phyloP scores from a whole-genome alignment of 2,797 vertebrate species.

The Oryzias dopingdopingensis region DNA sequence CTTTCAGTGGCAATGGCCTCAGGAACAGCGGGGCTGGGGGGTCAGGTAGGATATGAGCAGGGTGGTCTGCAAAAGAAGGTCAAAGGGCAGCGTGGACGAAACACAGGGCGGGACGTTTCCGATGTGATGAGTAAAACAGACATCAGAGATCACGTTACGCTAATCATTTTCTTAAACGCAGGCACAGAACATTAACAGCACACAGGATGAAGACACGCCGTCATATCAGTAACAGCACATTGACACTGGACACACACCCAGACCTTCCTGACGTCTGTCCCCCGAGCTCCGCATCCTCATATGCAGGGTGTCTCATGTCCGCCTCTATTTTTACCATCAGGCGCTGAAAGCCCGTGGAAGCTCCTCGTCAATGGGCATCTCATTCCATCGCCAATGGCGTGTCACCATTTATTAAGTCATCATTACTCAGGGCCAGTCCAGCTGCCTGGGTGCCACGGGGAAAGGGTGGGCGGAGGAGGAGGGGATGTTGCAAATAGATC shows the following conservation, averaged over 20 bases:
- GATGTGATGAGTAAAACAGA: constrained; percentile 54
- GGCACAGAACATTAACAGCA: constrained; percentile 50
- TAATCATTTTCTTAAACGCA: constrained; percentile 59
- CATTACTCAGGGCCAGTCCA: constrained; percentile 67
- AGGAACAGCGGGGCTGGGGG: background rate
- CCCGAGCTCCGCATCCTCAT: constrained; percentile 51
- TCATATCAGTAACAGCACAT: constrained; percentile 64
- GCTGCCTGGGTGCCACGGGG: constrained; percentile 40
- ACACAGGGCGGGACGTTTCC: constrained; percentile 59
- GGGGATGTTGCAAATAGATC: constrained; percentile 64
- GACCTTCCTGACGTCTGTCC: constrained; percentile 47
- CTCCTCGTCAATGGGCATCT: constrained; percentile 74
- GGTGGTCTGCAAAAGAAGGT: constrained; percentile 13
- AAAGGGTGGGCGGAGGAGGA: constrained; percentile 14
- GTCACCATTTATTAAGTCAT: constrained; percentile 80
- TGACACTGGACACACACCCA: constrained; percentile 55
- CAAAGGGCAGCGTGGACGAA: constrained; percentile 30
- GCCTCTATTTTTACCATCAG: constrained; percentile 75
- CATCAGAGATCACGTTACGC: constrained; percentile 44
- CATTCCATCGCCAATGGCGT: constrained; percentile 61
- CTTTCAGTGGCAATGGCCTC: constrained; percentile 22
- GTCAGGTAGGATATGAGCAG: constrained; percentile 33
- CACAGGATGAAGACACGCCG: constrained; percentile 56
- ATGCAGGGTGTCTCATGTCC: constrained; percentile 67
- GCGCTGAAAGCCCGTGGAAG: constrained; percentile 76